These are phyloP conservation scores for Hydra vulgaris DNA, from an alignment of 30 jellyfish, hydroid and myxozoan species.

Conservation along the genomic window DNA sequence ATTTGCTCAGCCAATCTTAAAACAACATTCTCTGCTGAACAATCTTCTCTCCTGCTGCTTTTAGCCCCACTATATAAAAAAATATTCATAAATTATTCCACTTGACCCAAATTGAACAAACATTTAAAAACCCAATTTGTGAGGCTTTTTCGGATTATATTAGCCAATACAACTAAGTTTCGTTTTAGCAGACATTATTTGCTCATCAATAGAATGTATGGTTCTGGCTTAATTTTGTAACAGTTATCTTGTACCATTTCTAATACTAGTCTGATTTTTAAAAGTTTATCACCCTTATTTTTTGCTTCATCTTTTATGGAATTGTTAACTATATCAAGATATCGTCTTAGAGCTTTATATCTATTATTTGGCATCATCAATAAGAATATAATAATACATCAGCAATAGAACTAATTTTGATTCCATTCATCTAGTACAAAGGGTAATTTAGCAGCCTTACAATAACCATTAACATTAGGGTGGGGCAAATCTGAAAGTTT, in stretches of 20 bases:
- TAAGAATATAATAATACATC: too few species aligned
- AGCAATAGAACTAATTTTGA: not conserved
- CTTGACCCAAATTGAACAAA: constrained; percentile 40
- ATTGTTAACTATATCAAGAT: constrained; percentile 10
- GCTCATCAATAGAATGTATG: constrained; percentile 45
- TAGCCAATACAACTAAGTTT: constrained; percentile 34
- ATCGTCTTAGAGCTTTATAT: not conserved
- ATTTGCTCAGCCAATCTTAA: constrained; percentile 39
- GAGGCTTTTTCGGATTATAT: constrained; percentile 40
- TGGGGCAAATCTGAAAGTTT: too few species aligned
- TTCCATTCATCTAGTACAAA: not conserved
- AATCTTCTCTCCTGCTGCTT: not conserved
- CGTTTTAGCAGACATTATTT: constrained; percentile 49
- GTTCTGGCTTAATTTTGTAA: constrained; percentile 31
- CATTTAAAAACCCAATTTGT: constrained; percentile 34
- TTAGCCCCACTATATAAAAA: not conserved
- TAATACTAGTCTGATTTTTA: constrained; percentile 37
- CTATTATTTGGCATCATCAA: not conserved
- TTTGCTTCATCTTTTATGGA: constrained; percentile 15
- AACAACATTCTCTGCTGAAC: constrained; percentile 34
- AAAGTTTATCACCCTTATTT: constrained; percentile 15
- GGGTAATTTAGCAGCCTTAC: not conserved
- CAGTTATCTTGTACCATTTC: constrained; percentile 27
- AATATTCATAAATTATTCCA: not conserved
- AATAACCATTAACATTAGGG: not conserved